Evolutionary conservation across 2,797 vertebrate genomes (phyloP).

Genomic region (Phoebastria nigripes): DNA sequence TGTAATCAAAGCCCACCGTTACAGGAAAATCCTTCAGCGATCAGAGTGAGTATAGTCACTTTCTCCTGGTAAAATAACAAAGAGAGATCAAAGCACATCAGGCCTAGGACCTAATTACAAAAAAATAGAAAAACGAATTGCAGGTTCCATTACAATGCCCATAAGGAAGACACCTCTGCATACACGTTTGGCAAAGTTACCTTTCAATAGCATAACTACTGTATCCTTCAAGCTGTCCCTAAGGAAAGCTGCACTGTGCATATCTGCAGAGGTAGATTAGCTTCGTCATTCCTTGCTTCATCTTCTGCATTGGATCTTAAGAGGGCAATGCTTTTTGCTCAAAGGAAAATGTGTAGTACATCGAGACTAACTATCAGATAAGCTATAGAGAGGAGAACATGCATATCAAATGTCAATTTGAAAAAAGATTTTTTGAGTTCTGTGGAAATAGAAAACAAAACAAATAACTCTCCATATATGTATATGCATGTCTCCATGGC

Average conservation of each 20-base stretch:
- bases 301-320: background rate
- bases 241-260: background rate
- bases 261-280: background rate
- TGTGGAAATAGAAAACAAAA: background rate
- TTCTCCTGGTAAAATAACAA: background rate
- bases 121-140: accelerated
- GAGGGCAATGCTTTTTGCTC: background rate
- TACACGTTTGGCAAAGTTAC: background rate
- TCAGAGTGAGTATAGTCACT: background rate
- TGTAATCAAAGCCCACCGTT: background rate
- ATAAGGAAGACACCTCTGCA: background rate
- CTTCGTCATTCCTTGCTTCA: background rate
- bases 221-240: background rate
- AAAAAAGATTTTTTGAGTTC: background rate
- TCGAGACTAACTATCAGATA: background rate
- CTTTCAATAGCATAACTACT: background rate
- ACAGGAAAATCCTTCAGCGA: background rate
- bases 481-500: background rate
- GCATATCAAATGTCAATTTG: background rate
- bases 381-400: background rate
- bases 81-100: background rate
- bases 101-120: background rate
- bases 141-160: background rate
- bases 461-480: background rate
- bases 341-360: background rate